Conservation (phyloP, 2,113 vertebrate genomes). For the Sterna hirundo region DNA sequence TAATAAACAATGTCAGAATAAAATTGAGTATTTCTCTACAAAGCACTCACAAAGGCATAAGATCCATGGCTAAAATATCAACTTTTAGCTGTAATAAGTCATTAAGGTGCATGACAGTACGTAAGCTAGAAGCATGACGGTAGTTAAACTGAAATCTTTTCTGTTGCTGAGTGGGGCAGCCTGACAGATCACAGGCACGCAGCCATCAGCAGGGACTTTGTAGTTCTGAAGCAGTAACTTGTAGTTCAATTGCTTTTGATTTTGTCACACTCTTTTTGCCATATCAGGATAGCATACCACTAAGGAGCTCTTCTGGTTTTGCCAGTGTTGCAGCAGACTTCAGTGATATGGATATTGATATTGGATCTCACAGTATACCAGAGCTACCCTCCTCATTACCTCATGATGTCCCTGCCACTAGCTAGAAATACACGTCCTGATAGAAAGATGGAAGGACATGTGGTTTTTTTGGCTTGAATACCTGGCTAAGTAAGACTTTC, state of each 20-base stretch:
- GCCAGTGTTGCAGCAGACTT: neutral
- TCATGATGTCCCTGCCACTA: no score
- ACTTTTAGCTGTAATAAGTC: neutral
- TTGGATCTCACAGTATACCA: neutral
- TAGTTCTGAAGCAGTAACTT: neutral
- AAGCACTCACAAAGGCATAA: neutral
- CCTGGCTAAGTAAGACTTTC: neutral
- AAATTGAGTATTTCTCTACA: neutral
- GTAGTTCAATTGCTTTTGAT: neutral
- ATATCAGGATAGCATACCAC: rapidly evolving
- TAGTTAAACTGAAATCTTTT: neutral
- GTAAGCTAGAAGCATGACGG: neutral
- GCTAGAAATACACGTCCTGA: neutral
- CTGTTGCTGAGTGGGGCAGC: neutral
- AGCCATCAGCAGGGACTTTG: neutral
- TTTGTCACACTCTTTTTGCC: neutral
- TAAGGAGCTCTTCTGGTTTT: neutral
- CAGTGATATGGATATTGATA: neutral
- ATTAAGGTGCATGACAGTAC: neutral
- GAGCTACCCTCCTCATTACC: neutral
- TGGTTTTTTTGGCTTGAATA: neutral
- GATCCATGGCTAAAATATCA: neutral
- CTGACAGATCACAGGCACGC: neutral
- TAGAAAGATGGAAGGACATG: neutral
- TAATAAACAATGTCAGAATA: neutral